phyloP scores from a whole-genome alignment of 35 echinoderm and acorn worm species.

The Anneissia japonica region DNA sequence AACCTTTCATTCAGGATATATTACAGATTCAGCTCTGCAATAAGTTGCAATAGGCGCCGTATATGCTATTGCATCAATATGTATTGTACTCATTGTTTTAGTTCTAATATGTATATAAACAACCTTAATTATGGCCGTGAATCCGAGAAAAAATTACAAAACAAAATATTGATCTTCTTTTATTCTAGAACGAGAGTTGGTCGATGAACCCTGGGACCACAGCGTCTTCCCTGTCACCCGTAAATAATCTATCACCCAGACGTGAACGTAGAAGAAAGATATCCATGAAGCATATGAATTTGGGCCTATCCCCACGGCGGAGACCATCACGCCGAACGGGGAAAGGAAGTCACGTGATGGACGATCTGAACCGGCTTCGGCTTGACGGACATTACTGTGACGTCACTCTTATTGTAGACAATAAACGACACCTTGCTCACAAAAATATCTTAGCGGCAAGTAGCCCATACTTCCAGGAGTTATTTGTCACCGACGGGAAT shows the following conservation, averaged over 20 bases:
- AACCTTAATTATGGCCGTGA: no score
- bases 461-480: slow-evolving; percentile 46
- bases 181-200: neutral
- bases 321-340: neutral
- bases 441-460: slow-evolving; percentile 54
- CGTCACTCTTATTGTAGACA: slow-evolving; percentile 46
- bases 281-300: neutral
- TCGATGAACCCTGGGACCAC: neutral
- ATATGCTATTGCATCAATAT: no score
- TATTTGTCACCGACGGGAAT: slow-evolving; percentile 10
- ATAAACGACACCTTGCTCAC: slow-evolving; percentile 47
- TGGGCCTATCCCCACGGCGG: neutral
- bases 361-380: slow-evolving; percentile 38
- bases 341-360: slow-evolving; percentile 21
- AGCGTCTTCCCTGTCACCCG: neutral
- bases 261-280: neutral
- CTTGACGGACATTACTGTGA: slow-evolving; percentile 68
- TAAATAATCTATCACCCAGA: neutral
- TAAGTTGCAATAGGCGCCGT: no score
- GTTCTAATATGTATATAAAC: no score
- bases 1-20: no score
- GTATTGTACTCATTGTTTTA: no score
- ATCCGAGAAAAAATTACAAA: no score
- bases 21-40: no score
- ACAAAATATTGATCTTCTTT: neutral